Evolutionary conservation across 2,888 invertebrate species (phyloP).

Genomic region (Iselma pallidipennis): DNA sequence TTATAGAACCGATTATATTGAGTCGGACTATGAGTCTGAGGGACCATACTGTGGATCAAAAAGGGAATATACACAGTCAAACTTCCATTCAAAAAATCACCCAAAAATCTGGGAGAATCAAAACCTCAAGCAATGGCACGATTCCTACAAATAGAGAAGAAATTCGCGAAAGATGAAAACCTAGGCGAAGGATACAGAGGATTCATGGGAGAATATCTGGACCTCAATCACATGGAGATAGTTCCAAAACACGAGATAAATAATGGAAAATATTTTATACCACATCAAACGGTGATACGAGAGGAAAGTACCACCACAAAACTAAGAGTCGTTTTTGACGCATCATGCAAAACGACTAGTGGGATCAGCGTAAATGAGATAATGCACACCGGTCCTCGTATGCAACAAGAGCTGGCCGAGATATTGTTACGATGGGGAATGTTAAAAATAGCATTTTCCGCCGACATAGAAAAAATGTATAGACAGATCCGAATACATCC

Average conservation of each 20-base stretch:
- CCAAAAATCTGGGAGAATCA: constrained; percentile 12
- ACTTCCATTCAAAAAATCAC: constrained; percentile 21
- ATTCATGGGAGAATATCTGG: constrained; percentile 25
- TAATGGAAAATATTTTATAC: constrained; percentile 21
- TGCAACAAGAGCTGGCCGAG: constrained; percentile 30
- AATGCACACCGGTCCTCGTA: constrained; percentile 23
- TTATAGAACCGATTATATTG: no score
- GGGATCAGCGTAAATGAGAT: constrained; percentile 19
- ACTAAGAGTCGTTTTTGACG: constrained; percentile 28
- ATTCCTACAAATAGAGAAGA: constrained; percentile 19
- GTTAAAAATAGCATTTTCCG: constrained; percentile 29
- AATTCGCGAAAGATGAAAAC: constrained; percentile 3
- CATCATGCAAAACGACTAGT: constrained; percentile 22
- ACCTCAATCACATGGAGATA: constrained; percentile 21
- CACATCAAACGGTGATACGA: constrained; percentile 28
- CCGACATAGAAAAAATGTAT: constrained; percentile 37
- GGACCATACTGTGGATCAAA: no score
- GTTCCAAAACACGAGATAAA: not conserved
- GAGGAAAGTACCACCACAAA: constrained; percentile 15
- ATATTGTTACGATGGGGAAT: constrained; percentile 33
- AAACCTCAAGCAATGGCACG: constrained; percentile 19
- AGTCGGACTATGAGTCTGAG: no score
- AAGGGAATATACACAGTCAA: constrained; percentile 18
- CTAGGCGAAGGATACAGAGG: constrained; percentile 12
- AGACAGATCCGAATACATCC: constrained; percentile 24